Evolutionary conservation across 2,888 invertebrate species (phyloP), one percentile per base, ranked within the genome.

Genomic region (Andrena bucephala): DNA sequence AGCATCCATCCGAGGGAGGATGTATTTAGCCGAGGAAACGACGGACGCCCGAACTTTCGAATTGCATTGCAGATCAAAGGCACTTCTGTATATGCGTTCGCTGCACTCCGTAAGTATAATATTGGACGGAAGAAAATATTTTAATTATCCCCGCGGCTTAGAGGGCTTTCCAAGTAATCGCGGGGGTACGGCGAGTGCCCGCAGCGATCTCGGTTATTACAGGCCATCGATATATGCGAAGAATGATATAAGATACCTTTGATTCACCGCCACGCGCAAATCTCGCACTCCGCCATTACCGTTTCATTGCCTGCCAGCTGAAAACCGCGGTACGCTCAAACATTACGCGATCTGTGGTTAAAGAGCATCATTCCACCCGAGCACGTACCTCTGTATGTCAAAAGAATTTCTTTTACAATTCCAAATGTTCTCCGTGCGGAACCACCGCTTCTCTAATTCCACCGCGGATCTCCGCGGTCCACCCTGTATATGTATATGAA

Each of bases 1-100:
- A 87, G 84, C 89, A 79, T 84, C 81, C 75, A 81, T 81, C 73
- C 85, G 68, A 69, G 83, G 85, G 80, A 84, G 77, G n/a, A 76
- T 70, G 72, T 88, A 84, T 89, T 88, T 88, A 78, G 73, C 77
- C 73, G 85, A 77, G 84, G 75, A 67, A 84, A 72, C 81, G 74
- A 77, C 72, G 68, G 77, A 59, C 74, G 65, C 63, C 81, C 63
- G 59, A 83, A 83, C 83, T 83, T 83, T 78, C 84, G 59, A 71
- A 83, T 77, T 77, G 83, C 83, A 72, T 73, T 54, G 69, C 73
- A 66, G 83, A 83, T 83, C 83, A 83, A 83, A 83, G 83, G 77
- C 57, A 27, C 29, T 36, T 13, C 7, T 52, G 71, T 65, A 42
- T 42, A n/a, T 52, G 66, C 57, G 65, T 52, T 50, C 36, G n/a